phyloP scores from a whole-genome alignment of 2,113 vertebrate species.

The Mustelus asterias region DNA sequence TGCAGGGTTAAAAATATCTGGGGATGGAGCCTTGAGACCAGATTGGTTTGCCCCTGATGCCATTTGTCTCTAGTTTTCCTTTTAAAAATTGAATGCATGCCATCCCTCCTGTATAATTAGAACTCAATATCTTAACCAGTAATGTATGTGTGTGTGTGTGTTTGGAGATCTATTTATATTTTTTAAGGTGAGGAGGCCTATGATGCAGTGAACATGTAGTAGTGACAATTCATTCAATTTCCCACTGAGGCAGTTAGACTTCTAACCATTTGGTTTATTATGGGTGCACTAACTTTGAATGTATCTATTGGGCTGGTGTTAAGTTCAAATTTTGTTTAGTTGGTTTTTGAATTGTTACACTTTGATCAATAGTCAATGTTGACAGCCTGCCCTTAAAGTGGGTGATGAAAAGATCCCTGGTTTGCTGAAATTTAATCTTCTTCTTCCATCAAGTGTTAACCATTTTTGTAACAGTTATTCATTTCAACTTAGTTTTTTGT shows the following conservation, averaged over 20 bases:
- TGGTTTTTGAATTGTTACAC: not conserved
- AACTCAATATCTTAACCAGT: not conserved
- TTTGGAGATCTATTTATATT: not conserved
- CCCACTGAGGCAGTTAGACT: not conserved
- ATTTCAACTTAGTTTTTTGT: not conserved
- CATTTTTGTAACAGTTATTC: not conserved
- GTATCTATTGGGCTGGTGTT: not conserved
- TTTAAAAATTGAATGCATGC: not conserved
- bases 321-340: not conserved
- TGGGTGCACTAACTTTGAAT: not conserved
- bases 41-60: not conserved
- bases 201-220: not conserved
- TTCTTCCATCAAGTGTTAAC: not conserved
- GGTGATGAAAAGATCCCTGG: not conserved
- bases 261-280: not conserved
- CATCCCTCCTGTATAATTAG: not conserved
- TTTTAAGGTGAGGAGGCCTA: not conserved
- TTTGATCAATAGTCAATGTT: not conserved
- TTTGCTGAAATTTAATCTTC: not conserved
- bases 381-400: not conserved
- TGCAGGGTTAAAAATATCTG: not conserved
- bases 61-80: not conserved
- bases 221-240: not conserved
- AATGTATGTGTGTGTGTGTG: not conserved
- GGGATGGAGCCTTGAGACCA: not conserved